phyloP scores from a whole-genome alignment of 2,797 vertebrate species.

The Esox lucius region DNA sequence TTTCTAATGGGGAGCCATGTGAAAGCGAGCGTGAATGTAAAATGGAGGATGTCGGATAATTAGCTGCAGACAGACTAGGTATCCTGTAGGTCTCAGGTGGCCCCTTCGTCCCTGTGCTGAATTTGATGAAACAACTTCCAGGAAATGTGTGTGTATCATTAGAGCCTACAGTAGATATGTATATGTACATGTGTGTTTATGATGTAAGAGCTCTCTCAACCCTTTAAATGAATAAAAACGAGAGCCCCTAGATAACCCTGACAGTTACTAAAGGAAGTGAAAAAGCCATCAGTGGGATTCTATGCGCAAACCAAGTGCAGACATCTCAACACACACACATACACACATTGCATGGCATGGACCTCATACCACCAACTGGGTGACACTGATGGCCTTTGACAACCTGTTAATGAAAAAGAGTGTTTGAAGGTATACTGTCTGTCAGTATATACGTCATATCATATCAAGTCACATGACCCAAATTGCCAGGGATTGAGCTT shows the following conservation, averaged over 20 bases:
- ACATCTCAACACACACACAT: background rate
- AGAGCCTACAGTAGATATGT: background rate
- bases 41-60: background rate
- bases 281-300: background rate
- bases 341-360: background rate
- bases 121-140: background rate
- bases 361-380: background rate
- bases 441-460: conserved; percentile 19
- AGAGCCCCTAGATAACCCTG: background rate
- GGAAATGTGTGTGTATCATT: background rate
- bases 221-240: background rate
- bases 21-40: background rate
- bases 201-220: background rate
- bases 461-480: too few species aligned
- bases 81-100: background rate
- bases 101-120: background rate
- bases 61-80: background rate
- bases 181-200: background rate
- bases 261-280: background rate
- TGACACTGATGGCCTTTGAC: conserved; percentile 17
- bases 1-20: background rate
- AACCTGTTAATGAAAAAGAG: conserved; percentile 25
- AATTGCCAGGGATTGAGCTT: background rate
- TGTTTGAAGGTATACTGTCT: conserved; percentile 26
- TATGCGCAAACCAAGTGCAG: background rate